phyloP scores from a whole-genome alignment of 2,797 vertebrate genomes.

The Sebastes jordani region DNA sequence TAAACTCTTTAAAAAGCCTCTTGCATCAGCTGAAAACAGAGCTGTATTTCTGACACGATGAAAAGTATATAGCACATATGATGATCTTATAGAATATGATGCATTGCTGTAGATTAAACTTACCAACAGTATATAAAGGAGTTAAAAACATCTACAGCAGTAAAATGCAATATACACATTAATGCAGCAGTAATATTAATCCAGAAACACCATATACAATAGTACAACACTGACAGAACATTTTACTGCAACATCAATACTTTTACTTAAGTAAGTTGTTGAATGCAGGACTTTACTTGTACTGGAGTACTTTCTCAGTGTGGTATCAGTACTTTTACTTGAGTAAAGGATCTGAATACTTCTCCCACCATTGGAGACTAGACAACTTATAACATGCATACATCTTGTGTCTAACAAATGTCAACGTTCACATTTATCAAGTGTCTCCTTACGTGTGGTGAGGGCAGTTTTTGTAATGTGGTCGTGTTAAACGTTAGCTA shows the following conservation, averaged over 20 bases:
- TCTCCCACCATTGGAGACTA: too few relatives aligned
- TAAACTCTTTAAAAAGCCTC: background rate
- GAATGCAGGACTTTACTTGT: too few relatives aligned
- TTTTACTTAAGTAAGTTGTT: too few relatives aligned
- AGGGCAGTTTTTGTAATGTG: background rate
- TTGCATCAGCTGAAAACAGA: background rate
- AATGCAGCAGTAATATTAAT: background rate
- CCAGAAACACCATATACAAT: fast-evolving
- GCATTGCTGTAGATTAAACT: background rate
- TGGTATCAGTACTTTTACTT: too few relatives aligned
- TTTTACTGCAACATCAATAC: too few relatives aligned
- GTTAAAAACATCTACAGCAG: background rate
- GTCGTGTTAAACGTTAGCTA: background rate
- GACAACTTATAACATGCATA: too few relatives aligned
- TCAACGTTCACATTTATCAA: background rate
- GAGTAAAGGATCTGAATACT: too few relatives aligned
- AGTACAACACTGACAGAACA: too few relatives aligned
- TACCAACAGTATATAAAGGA: background rate
- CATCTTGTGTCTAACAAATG: background rate
- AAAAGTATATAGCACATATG: too few relatives aligned
- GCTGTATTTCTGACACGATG: background rate
- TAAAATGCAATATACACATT: too few relatives aligned
- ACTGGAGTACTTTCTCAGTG: too few relatives aligned
- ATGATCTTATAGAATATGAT: background rate
- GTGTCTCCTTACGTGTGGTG: background rate